Conservation (phyloP, 2,113 vertebrate species). For the Alces alces region DNA sequence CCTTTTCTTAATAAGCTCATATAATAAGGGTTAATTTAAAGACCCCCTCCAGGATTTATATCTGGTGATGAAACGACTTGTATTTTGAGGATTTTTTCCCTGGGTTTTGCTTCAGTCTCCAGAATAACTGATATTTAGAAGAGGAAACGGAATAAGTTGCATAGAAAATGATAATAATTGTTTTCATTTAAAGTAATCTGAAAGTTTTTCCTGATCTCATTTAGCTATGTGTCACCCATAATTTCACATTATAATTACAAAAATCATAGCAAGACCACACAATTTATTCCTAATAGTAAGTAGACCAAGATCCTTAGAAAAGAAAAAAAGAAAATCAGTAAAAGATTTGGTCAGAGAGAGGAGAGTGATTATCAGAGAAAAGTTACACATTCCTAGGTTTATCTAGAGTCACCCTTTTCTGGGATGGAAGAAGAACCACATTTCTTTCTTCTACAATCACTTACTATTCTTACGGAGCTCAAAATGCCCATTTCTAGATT, state of each 20-base stretch:
- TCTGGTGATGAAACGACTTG: background rate
- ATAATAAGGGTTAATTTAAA: background rate
- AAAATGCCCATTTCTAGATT: conserved; percentile 34
- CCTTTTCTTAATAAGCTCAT: background rate
- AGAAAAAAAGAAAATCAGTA: background rate
- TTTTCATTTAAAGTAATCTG: conserved; percentile 14
- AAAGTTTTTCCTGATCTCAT: background rate
- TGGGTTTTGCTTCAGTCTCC: background rate
- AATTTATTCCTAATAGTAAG: background rate
- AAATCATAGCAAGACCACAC: background rate
- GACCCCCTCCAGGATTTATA: background rate
- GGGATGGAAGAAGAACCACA: background rate
- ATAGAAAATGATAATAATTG: background rate
- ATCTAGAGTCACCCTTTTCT: background rate
- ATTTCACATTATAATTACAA: background rate
- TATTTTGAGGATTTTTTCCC: background rate
- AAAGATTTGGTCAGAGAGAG: background rate
- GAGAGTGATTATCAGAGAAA: background rate
- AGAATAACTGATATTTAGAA: background rate
- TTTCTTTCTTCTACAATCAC: background rate
- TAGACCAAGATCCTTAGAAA: background rate
- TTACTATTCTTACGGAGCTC: background rate
- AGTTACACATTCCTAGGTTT: background rate
- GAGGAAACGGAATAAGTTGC: background rate
- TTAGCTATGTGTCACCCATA: background rate